These are phyloP conservation scores for Lathamus discolor DNA, from an alignment of 2,113 vertebrate genomes.

Conservation along the genomic window DNA sequence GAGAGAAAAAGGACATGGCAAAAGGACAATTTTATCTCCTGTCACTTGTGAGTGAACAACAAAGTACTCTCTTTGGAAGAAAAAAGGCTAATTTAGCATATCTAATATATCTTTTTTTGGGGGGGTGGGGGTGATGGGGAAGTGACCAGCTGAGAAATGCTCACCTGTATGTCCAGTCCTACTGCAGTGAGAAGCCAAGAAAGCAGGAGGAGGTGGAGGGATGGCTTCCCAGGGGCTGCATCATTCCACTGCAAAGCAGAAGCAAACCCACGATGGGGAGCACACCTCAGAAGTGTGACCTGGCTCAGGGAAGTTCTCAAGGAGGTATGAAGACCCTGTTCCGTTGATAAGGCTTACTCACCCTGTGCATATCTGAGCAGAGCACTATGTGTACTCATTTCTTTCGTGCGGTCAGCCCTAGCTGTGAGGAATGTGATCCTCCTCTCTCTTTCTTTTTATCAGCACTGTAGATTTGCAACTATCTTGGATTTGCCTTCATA, in stretches of 20 bases:
- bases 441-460: background rate
- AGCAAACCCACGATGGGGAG: background rate
- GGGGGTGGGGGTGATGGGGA: fast-evolving
- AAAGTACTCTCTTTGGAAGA: background rate
- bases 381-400: background rate
- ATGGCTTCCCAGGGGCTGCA: background rate
- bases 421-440: background rate
- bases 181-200: background rate
- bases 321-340: fast-evolving
- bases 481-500: background rate
- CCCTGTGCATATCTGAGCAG: background rate
- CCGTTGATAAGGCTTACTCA: background rate
- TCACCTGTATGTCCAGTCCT: background rate
- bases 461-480: background rate
- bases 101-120: fast-evolving
- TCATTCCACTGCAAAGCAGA: background rate
- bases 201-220: background rate
- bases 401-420: background rate
- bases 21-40: background rate
- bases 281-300: background rate
- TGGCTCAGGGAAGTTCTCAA: background rate
- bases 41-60: background rate
- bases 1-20: background rate
- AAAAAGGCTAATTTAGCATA: background rate
- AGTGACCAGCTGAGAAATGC: background rate